These are phyloP conservation scores for Valencia hispanica DNA, from an alignment of 2,797 vertebrate species.

Conservation along the genomic window DNA sequence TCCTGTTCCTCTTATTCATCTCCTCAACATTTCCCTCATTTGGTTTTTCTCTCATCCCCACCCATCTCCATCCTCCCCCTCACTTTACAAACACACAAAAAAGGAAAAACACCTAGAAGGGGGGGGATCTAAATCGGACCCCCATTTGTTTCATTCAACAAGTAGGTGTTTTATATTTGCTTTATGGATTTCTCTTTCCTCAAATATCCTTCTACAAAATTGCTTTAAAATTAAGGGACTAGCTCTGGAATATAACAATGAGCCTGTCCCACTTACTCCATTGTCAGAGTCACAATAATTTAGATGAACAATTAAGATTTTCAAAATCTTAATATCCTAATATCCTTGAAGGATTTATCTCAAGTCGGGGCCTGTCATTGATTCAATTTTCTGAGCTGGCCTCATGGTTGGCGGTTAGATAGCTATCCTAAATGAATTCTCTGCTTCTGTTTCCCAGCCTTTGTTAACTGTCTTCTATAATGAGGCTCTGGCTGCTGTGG, in stretches of 20 bases:
- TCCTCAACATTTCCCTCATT: slow-evolving; percentile 70
- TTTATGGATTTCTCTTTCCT: slow-evolving; percentile 18
- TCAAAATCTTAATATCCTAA: slow-evolving; percentile 75
- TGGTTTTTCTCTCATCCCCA: slow-evolving; percentile 11
- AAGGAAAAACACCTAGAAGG: slow-evolving; percentile 49
- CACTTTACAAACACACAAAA: slow-evolving; percentile 15
- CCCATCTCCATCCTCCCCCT: slow-evolving; percentile 3
- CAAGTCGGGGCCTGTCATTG: slow-evolving; percentile 75
- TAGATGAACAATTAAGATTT: slow-evolving; percentile 80
- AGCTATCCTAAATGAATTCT: slow-evolving; percentile 80
- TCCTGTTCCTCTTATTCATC: slow-evolving; percentile 74
- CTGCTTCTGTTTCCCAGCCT: slow-evolving; percentile 81
- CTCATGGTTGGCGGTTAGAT: slow-evolving; percentile 75
- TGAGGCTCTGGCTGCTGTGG: slow-evolving; percentile 82
- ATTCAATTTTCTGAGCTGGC: slow-evolving; percentile 79
- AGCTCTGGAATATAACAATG: slow-evolving; percentile 34
- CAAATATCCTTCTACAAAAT: slow-evolving; percentile 21
- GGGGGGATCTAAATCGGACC: slow-evolving; percentile 42
- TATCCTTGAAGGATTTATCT: slow-evolving; percentile 78
- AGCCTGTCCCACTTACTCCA: slow-evolving; percentile 36
- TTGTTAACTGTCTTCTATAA: slow-evolving; percentile 83
- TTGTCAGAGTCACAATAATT: slow-evolving; percentile 66
- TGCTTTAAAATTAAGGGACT: slow-evolving; percentile 27
- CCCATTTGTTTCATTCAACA: slow-evolving; percentile 60
- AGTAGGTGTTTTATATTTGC: slow-evolving; percentile 50